A percentile compares a stretch with the other conserved stretches of the same genome.
Conservation (phyloP, 2,888 invertebrate species). For the Allacma fusca region DNA sequence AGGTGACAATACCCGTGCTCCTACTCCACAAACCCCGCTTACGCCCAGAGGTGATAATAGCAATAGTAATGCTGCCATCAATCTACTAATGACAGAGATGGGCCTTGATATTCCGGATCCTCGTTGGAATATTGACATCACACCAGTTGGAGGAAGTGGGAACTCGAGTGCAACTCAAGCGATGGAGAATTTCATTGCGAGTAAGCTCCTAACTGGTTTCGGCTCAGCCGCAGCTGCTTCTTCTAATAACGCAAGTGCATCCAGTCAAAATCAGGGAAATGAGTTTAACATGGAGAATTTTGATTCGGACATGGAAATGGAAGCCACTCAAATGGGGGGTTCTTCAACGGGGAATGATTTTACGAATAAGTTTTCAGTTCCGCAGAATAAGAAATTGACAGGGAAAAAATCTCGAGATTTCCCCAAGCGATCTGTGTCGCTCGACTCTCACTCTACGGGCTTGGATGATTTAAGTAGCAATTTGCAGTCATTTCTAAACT, state of each 20-base stretch:
- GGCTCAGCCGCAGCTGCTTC: constrained; percentile 17
- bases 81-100: constrained; percentile 51
- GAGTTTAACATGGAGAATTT: constrained; percentile 39
- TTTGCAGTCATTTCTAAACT: constrained; percentile 40
- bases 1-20: constrained; percentile 39
- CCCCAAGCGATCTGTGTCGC: constrained; percentile 48
- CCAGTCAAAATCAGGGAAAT: constrained; percentile 3
- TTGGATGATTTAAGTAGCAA: constrained; percentile 38
- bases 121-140: constrained; percentile 60
- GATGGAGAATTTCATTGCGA: constrained; percentile 45
- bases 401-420: constrained; percentile 31
- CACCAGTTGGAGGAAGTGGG: constrained; percentile 50
- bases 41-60: constrained; percentile 35
- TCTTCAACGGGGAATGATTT: background rate
- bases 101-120: constrained; percentile 55
- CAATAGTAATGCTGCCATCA: constrained; percentile 43
- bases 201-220: constrained; percentile 42
- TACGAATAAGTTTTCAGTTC: constrained; percentile 35
- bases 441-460: constrained; percentile 43
- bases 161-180: constrained; percentile 6
- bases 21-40: constrained; percentile 47
- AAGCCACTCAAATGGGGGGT: constrained; percentile 18
- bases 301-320: constrained; percentile 48
- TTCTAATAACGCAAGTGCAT: background rate
- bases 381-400: constrained; percentile 29